These are phyloP conservation scores for Calyptommatus sinebrachiatus DNA, from an alignment of 2,113 vertebrate species.

Conservation along the genomic window DNA sequence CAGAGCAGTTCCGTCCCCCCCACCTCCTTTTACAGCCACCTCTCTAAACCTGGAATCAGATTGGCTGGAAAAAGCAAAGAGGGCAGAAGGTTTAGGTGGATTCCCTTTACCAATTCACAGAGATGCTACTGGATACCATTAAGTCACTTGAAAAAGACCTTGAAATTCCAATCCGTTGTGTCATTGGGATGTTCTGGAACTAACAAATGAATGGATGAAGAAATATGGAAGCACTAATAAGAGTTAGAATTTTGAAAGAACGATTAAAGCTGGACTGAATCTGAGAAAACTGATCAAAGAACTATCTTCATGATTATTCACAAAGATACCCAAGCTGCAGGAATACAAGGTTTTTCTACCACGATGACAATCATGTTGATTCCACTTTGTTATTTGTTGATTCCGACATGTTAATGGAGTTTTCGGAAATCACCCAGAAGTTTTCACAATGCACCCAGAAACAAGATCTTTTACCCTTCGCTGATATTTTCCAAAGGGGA, in stretches of 20 bases:
- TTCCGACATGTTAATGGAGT: no score
- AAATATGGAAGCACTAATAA: background rate
- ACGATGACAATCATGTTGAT: no score
- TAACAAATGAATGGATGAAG: background rate
- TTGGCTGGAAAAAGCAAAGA: background rate
- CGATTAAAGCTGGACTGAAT: background rate
- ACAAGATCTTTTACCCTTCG: no score
- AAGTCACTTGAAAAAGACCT: background rate
- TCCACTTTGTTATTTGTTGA: no score
- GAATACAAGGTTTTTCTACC: background rate
- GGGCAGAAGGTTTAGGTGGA: background rate
- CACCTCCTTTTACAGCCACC: background rate
- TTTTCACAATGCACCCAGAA: no score
- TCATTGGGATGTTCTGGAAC: accelerated
- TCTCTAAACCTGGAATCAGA: background rate
- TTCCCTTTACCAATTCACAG: background rate
- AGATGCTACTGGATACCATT: accelerated
- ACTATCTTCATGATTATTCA: background rate
- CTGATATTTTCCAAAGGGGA: no score
- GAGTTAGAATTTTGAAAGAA: background rate
- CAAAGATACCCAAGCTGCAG: background rate
- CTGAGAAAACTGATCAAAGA: background rate
- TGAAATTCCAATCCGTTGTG: background rate
- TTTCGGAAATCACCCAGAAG: no score
- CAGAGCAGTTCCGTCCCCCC: background rate